Evolutionary conservation across 2,888 invertebrate genomes (phyloP), one percentile per base, ranked within the genome.

Genomic region (Diarsia mendica): DNA sequence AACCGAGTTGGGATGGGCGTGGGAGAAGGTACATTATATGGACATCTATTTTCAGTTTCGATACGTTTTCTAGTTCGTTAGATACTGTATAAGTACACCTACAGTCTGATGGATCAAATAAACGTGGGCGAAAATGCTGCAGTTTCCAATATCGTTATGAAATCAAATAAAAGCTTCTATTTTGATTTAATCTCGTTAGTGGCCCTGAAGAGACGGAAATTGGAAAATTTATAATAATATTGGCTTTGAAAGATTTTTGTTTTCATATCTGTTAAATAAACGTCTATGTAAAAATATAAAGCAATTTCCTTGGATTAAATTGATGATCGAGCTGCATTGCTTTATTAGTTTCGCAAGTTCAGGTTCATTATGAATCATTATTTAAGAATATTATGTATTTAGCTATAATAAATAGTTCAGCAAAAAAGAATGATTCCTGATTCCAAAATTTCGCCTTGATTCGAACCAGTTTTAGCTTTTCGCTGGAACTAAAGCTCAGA

Each of bases 61-160:
- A 63, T 15, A 69, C 18, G n/a, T 74, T 67, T 84, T 84, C 60
- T 67, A 74, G 68, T 80, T 61, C 69, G 49, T 81, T 81, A 80
- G 67, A 28, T 63, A 69, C 10, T 46, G 39, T 69, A 28, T 60
- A 46, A 2, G 6, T 33, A 39, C 39, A 39, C 39, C 44, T 49
- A 46, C 11, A 58, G 58, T 79, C 23, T 79, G 46, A 46, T 60
- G 48, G 48, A 44, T 69, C 5, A 55, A 66, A 55, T 67, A 33
- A 67, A 28, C 58, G 67, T 73, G 49, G 63, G 63, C 15, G 58
- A 33, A 23, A 33, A 20, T 67, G 61, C 73, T 61, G 61, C 73
- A 66, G 33, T 60, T 80, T 67, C n/a, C 55, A 72, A 69, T 61
- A 51, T 66, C n/a, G 44, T 48, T 55, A 46, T 6, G 13, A 67